Percentiles rank a stretch among this genome's conserved stretches.
phyloP scores from a whole-genome alignment of 2,888 invertebrate species.

The Heliconius aoede region DNA sequence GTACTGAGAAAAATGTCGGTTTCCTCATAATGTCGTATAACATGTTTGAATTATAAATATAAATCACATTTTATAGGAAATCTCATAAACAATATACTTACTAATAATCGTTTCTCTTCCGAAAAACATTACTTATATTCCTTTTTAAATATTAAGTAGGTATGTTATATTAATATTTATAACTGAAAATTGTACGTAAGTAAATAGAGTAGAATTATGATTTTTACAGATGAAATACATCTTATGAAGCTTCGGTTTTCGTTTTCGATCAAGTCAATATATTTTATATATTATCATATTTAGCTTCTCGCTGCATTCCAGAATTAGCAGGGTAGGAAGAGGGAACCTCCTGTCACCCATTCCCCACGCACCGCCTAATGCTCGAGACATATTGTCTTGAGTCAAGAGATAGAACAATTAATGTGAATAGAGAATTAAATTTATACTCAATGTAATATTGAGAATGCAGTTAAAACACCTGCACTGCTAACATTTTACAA shows the following conservation, averaged over 20 bases:
- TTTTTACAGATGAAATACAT: no score
- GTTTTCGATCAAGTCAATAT: no score
- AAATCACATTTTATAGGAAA: conserved; percentile 2
- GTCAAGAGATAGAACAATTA: not conserved
- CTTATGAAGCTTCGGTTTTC: no score
- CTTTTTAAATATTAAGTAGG: not conserved
- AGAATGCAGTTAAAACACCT: conserved; percentile 13
- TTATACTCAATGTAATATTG: not conserved
- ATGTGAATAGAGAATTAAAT: not conserved
- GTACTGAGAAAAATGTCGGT: conserved; percentile 35
- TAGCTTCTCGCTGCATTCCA: no score
- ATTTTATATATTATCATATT: no score
- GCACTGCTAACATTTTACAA: not conserved
- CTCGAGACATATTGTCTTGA: no score
- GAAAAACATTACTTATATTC: not conserved
- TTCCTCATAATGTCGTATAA: conserved; percentile 38
- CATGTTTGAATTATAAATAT: not conserved
- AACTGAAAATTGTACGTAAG: not conserved
- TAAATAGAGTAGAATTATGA: not conserved
- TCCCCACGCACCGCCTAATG: no score
- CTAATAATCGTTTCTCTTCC: not conserved
- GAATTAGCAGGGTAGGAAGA: no score
- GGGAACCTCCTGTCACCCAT: no score
- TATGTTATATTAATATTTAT: not conserved
- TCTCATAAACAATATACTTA: not conserved